Conservation (phyloP, 2,888 invertebrate species). For the Archaeoteleia sp. region DNA sequence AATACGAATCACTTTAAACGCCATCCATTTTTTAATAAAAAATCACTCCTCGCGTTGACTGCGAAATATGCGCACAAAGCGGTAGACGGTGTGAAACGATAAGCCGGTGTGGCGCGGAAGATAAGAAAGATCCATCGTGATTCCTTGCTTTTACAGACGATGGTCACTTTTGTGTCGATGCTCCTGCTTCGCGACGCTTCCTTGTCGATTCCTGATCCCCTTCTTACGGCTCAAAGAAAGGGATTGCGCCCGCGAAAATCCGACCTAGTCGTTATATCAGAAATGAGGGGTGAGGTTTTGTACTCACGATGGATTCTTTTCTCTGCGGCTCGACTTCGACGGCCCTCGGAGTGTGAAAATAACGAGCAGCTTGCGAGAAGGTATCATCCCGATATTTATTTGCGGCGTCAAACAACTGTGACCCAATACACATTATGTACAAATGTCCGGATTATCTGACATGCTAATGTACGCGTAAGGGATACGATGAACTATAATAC, state of each 20-base stretch:
- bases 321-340: slow-evolving; percentile 59
- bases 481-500: neutral
- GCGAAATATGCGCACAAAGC: slow-evolving; percentile 38
- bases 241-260: slow-evolving; percentile 62
- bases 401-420: slow-evolving; percentile 52
- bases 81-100: slow-evolving; percentile 33
- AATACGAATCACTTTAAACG: no score
- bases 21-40: neutral
- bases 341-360: slow-evolving; percentile 69
- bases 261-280: slow-evolving; percentile 68
- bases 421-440: slow-evolving; percentile 36
- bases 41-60: slow-evolving; percentile 9
- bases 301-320: slow-evolving; percentile 64
- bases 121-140: slow-evolving; percentile 46
- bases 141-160: slow-evolving; percentile 41
- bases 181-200: slow-evolving; percentile 42
- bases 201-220: slow-evolving; percentile 48
- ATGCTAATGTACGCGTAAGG: slow-evolving; percentile 7
- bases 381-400: slow-evolving; percentile 64
- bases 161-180: slow-evolving; percentile 54
- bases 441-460: slow-evolving; percentile 38
- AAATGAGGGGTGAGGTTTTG: slow-evolving; percentile 56
- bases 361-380: slow-evolving; percentile 65
- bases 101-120: slow-evolving; percentile 33
- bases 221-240: slow-evolving; percentile 56